Evolutionary conservation across 2,888 invertebrate genomes (phyloP), one percentile per base, ranked within the genome.

Genomic region (Philaethria dido): DNA sequence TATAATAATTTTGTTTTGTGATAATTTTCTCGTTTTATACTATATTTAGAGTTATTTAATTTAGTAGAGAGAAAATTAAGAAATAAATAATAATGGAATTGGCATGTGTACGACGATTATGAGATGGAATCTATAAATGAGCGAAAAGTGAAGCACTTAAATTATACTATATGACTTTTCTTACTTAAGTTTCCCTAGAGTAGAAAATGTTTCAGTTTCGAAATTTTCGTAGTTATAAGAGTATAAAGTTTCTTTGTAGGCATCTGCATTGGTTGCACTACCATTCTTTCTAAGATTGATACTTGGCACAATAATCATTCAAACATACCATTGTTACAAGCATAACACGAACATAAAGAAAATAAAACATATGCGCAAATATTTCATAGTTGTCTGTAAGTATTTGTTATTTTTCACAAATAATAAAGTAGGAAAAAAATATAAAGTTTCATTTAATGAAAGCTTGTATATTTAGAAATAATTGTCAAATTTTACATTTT

Each of bases 381-480:
- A 87, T 77, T 85, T 88, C 62, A 84, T 89, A 25, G 78, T 91
- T 75, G 80, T 95, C 69, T 86, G 94, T 92, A 83, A 89, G 91
- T 79, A 82, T 33, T 11, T 16, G 11, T 52, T 29, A 29, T 52
- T 29, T 13, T 50, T 29, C n/a, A n/a, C 29, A 50, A 50, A 16
- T 9, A 50, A 0, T 6, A 3, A 47, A 22, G 13, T 6, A 48
- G n/a, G 25, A 11, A 52, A 52, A 39, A 52, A 0, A n/a, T 16
- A 50, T 50, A 0, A 8, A 25, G n/a, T 25, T 25, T 39, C 9
- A 8, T 25, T 22, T 14, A 22, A 48, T n/a, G 3, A 25, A 14
- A 25, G 2, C 20, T 50, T 29, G 3, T 50, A 9, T 16, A 1
- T 16, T 16, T 29, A 29, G 9, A 29, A 50, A 29, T 29, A 29